phyloP scores from a whole-genome alignment of 2,113 vertebrate genomes.

The Ptilorrhoa leucosticta region DNA sequence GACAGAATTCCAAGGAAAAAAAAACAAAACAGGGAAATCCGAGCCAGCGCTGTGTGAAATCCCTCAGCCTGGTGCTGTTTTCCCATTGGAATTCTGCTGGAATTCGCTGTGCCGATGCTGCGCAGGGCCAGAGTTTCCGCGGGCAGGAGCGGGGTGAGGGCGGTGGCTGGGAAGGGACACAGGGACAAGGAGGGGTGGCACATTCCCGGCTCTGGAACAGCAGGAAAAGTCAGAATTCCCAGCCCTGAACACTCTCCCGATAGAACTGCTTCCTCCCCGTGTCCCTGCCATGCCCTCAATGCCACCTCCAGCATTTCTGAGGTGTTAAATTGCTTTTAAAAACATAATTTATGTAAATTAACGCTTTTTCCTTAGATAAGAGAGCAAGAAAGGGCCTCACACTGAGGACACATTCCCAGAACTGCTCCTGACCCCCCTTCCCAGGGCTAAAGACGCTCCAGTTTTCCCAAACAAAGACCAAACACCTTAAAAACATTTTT shows the following conservation, averaged over 20 bases:
- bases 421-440: not conserved
- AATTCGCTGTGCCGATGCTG: accelerated
- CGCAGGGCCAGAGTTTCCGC: accelerated
- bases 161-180: not conserved
- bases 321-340: not conserved
- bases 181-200: not conserved
- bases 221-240: not conserved
- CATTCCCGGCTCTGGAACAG: accelerated
- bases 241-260: not conserved
- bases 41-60: accelerated
- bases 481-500: not conserved
- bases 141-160: not conserved
- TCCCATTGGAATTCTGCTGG: not conserved
- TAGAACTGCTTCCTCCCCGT: not conserved
- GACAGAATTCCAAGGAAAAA: not conserved
- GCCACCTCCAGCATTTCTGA: not conserved
- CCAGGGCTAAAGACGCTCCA: not conserved
- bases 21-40: too few relatives aligned
- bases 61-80: not conserved
- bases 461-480: accelerated
- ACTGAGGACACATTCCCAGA: not conserved
- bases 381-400: not conserved
- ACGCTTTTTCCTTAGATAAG: not conserved
- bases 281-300: not conserved
- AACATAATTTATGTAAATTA: not conserved